Percentiles rank a stretch among this genome's conserved stretches.
Conservation (phyloP, 2,888 invertebrate species). For the Yponomeuta cagnagella region DNA sequence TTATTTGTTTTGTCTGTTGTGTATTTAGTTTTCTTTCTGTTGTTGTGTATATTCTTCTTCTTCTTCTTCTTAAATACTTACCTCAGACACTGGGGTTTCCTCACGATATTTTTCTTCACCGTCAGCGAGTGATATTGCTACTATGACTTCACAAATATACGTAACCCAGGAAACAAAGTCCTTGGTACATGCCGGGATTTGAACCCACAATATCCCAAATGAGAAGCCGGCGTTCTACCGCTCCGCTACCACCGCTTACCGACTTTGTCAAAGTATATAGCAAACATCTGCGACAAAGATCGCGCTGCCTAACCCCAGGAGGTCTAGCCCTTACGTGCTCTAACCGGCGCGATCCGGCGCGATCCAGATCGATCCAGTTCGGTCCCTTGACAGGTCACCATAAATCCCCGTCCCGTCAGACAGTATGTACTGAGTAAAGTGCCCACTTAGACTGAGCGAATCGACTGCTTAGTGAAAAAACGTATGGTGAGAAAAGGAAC, state of each 20-base stretch:
- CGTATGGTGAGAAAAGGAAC: neutral
- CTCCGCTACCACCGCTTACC: neutral
- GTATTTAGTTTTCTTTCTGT: no score
- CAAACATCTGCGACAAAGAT: neutral
- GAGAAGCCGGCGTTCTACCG: no score
- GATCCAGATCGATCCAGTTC: slow-evolving; percentile 18
- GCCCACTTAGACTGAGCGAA: neutral
- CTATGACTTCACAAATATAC: no score
- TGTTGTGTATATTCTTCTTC: no score
- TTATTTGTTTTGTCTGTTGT: no score
- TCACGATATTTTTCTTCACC: no score
- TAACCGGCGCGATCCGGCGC: slow-evolving; percentile 4
- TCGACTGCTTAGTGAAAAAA: neutral
- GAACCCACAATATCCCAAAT: no score
- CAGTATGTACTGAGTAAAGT: slow-evolving; percentile 19
- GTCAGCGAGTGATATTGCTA: no score
- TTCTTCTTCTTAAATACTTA: no score
- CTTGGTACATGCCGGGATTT: no score
- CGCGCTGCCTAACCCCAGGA: slow-evolving; percentile 2
- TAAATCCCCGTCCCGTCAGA: slow-evolving; percentile 50
- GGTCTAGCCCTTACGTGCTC: slow-evolving; percentile 4
- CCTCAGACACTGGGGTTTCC: no score
- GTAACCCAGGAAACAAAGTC: no score
- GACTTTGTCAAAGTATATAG: neutral
- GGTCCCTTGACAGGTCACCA: slow-evolving; percentile 40